Base-by-base conservation (phyloP, 2,113 vertebrate genomes). In the Epinephelus moara region DNA sequence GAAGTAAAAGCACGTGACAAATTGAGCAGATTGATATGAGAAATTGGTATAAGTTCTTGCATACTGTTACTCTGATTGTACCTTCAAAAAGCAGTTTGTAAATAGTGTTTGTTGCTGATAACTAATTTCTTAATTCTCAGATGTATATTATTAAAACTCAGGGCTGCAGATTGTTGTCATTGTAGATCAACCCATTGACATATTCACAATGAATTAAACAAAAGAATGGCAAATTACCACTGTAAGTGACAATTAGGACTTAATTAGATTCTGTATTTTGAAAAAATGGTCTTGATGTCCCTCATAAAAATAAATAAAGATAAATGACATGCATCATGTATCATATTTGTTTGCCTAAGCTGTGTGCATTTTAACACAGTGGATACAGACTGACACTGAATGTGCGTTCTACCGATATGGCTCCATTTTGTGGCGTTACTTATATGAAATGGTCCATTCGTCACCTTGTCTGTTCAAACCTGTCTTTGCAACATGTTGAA, bases 401-500 rank as follows among this genome's bases (percentile, higher is more conserved):
- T 53, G 17, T 74, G 55, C 12, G 9, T 80, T 80, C 23, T 30
- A 42, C 42, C 1, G 15, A 42, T 47, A 70, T 82, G 53, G 55
- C 72, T 67, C 66, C 68, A 81, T 88, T 85, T 55, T 87, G 75
- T 74, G 17, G 25, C 14, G 17, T 81, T 71, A 27, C 30, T 25
- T 42, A 1, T 17, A n/a, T 64, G 57, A 76, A 84, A 25, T 30
- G 12, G 50, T 67, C 64, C 66, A 64, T 75, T 78, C 0, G 49
- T 86, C 84, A 86, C 33, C 45, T 25, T 77, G n/a, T 87, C 45
- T 75, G 52, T 55, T 33, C 42, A 61, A 60, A 80, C 47, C 77
- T 81, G 64, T 67, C 37, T 81, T 63, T 72, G 57, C 47, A 70
- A 76, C 50, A 66, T 37, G 50, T 69, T 63, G 57, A 70, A 64